These are phyloP conservation scores for Podarcis muralis DNA, from an alignment of 2,113 vertebrate genomes.

Conservation along the genomic window DNA sequence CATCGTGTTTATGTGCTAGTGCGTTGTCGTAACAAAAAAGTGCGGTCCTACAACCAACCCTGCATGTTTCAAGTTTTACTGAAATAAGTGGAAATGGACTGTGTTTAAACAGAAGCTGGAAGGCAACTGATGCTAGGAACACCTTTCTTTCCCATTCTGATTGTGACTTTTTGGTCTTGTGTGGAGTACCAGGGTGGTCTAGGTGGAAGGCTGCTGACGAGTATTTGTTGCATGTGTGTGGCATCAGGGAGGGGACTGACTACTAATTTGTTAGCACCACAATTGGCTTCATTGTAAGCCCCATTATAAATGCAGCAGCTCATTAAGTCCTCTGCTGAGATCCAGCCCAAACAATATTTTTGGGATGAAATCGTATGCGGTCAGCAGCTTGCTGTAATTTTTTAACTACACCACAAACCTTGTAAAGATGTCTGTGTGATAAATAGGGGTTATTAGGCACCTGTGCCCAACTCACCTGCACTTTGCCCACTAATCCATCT, in stretches of 20 bases:
- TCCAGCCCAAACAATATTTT: constrained; percentile 9
- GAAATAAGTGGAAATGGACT: too few relatives aligned
- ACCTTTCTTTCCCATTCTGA: constrained; percentile 65
- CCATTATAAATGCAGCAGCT: background rate
- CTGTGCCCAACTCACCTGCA: constrained; percentile 18
- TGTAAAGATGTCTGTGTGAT: background rate
- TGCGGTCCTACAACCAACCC: background rate
- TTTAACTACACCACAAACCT: background rate
- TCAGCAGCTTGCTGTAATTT: constrained; percentile 5
- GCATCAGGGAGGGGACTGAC: background rate
- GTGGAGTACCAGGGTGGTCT: constrained; percentile 67
- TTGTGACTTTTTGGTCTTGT: constrained; percentile 42
- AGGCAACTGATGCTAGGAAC: background rate
- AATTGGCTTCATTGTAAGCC: constrained; percentile 47
- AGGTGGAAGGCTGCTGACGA: constrained; percentile 34
- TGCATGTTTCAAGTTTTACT: background rate
- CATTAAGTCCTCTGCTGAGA: background rate
- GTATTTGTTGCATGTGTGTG: constrained; percentile 44
- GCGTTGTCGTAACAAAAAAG: background rate
- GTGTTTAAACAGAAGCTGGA: background rate
- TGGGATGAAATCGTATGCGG: background rate
- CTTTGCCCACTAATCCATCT: constrained; percentile 32
- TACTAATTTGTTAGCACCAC: constrained; percentile 56
- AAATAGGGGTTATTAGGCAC: constrained; percentile 31
- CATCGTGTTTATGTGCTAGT: constrained; percentile 31